A percentile compares a stretch with the other conserved stretches of the same genome.
Evolutionary conservation across 2,797 vertebrate species (phyloP).

Genomic region (Chiloscyllium punctatum): DNA sequence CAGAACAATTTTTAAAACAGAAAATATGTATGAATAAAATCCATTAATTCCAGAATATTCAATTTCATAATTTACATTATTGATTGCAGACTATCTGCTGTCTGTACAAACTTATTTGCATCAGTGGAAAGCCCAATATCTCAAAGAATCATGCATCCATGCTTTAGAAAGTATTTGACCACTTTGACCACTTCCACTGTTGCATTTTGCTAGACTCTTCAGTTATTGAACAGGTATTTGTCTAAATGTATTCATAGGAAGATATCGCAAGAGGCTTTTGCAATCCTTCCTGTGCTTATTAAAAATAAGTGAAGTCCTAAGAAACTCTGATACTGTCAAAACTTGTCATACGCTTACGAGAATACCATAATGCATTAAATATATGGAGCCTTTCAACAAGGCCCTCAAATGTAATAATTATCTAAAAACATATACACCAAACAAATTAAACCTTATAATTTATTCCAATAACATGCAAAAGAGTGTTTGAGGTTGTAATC

Average conservation of each 20-base stretch:
- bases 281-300: background rate
- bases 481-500: background rate
- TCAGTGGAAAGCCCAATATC: background rate
- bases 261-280: background rate
- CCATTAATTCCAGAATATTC: background rate
- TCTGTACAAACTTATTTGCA: background rate
- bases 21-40: background rate
- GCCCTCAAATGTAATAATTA: background rate
- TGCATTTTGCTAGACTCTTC: background rate
- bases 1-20: background rate
- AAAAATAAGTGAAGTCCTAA: background rate
- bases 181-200: background rate
- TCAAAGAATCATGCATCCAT: background rate
- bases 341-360: background rate
- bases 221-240: background rate
- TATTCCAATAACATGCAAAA: background rate
- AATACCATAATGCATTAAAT: background rate
- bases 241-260: background rate
- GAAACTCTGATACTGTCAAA: background rate
- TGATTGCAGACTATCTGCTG: background rate
- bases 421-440: background rate
- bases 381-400: background rate
- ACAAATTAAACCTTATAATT: constrained; percentile 11
- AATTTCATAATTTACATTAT: background rate
- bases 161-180: background rate